Percentiles rank a stretch among this genome's conserved stretches.
phyloP scores from a whole-genome alignment of 2,888 invertebrate genomes.

The Pimpla rufipes region DNA sequence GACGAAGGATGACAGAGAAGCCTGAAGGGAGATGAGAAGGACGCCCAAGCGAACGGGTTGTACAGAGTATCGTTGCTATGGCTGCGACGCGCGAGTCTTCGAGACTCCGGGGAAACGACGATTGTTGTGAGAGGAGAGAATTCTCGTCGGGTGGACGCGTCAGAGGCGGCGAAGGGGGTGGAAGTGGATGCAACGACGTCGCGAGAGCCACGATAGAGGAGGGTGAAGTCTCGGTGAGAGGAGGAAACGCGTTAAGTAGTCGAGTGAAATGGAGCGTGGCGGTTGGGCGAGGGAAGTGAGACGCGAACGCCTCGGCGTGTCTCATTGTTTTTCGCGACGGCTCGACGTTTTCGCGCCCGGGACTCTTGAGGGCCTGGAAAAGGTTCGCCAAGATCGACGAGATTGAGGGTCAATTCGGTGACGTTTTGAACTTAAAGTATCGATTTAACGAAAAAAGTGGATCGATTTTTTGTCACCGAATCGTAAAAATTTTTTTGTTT shows the following conservation, averaged over 20 bases:
- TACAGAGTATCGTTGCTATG: slow-evolving; percentile 39
- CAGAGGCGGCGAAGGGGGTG: not conserved
- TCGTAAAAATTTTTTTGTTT: too few relatives aligned
- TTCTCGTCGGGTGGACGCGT: slow-evolving; percentile 37
- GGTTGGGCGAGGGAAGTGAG: slow-evolving; percentile 3
- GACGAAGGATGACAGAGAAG: not conserved
- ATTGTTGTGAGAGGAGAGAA: slow-evolving; percentile 60
- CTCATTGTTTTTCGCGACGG: slow-evolving; percentile 42
- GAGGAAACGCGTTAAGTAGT: slow-evolving; percentile 50
- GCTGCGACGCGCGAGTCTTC: slow-evolving; percentile 36
- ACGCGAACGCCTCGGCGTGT: not conserved
- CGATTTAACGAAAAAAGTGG: too few relatives aligned
- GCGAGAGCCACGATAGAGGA: slow-evolving; percentile 10
- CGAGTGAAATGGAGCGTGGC: slow-evolving; percentile 32
- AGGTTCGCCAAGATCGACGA: too few relatives aligned
- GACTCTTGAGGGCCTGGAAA: too few relatives aligned
- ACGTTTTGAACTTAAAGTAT: too few relatives aligned
- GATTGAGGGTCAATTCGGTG: too few relatives aligned
- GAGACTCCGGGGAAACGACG: slow-evolving; percentile 11
- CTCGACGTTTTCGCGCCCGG: too few relatives aligned
- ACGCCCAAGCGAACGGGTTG: slow-evolving; percentile 12
- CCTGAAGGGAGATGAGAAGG: slow-evolving; percentile 13
- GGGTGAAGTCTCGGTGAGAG: slow-evolving; percentile 34
- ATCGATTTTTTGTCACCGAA: too few relatives aligned
- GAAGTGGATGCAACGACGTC: slow-evolving; percentile 2